phyloP scores from a whole-genome alignment of 2,113 vertebrate genomes.

The Psittacara wagleri region DNA sequence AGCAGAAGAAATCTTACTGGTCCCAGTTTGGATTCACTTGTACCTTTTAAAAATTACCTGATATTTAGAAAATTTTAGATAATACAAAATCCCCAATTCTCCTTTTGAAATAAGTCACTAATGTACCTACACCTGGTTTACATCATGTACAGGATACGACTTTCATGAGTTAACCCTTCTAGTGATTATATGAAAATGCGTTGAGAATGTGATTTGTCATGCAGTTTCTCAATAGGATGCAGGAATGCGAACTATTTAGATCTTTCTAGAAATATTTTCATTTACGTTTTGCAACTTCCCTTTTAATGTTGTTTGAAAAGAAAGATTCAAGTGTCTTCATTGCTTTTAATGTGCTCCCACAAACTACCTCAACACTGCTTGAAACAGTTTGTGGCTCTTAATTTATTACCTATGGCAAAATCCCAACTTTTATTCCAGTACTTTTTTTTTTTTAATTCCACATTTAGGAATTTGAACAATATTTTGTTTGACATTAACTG shows the following conservation, averaged over 20 bases:
- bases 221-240: neutral
- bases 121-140: neutral
- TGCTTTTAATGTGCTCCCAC: neutral
- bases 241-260: neutral
- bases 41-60: neutral
- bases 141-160: neutral
- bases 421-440: neutral
- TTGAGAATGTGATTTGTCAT: neutral
- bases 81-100: neutral
- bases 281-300: neutral
- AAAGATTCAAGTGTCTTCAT: neutral
- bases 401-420: neutral
- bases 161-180: neutral
- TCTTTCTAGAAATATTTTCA: neutral
- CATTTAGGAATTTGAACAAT: neutral
- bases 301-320: neutral
- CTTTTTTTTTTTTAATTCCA: neutral
- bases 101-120: neutral
- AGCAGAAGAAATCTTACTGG: neutral
- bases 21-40: neutral
- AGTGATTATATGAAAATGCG: neutral
- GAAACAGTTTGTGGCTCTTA: neutral
- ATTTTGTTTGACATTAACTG: neutral
- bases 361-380: neutral
- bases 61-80: neutral